Evolutionary conservation across 2,888 invertebrate genomes (phyloP), one percentile per base, ranked within the genome.

Genomic region (Copidosoma aretas): DNA sequence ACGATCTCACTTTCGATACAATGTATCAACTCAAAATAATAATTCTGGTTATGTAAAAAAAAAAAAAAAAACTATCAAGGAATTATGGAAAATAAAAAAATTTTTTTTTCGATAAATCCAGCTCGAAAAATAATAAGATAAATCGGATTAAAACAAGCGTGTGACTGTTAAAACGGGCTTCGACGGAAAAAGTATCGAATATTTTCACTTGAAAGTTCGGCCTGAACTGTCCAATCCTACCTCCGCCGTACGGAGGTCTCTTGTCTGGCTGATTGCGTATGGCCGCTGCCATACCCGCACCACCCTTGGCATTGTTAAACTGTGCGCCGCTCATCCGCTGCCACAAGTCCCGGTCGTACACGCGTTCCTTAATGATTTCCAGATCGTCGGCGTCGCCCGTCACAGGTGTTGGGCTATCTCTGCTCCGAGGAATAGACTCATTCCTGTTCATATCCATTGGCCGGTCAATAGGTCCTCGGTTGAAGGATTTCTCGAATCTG

Each of bases 291-390:
- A 12, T 25, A 4, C 14, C 39, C 14, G 53, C 58, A 12, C 49
- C 62, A 8, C 62, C 53, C 32, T 58, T 51, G 4, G 52, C 62
- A 19, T 64, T 64, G 22, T 64, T 68, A 22, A 54, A 66, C n/a
- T 43, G 53, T 14, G 25, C 10, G 8, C n/a, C 32, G 49, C 4
- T 51, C 10, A 59, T 60, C 8, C 17, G 1, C 14, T 25, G 57
- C 70, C 68, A 65, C 0, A 49, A 8, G 8, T 32, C 24, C 0
- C 61, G 63, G n/a, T 60, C 25, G 5, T 60, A 60, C 17, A 70
- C 46, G 4, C 63, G 62, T 17, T 72, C 72, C 54, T 72, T 70
- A 22, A 72, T 68, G 21, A 72, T 72, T 15, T 72, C 59, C 21
- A 70, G 19, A 2, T 72, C 72, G 10, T 70, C 70, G 14, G 52